Conservation (phyloP, 2,888 invertebrate species). For the Liodrosophila aerea region DNA sequence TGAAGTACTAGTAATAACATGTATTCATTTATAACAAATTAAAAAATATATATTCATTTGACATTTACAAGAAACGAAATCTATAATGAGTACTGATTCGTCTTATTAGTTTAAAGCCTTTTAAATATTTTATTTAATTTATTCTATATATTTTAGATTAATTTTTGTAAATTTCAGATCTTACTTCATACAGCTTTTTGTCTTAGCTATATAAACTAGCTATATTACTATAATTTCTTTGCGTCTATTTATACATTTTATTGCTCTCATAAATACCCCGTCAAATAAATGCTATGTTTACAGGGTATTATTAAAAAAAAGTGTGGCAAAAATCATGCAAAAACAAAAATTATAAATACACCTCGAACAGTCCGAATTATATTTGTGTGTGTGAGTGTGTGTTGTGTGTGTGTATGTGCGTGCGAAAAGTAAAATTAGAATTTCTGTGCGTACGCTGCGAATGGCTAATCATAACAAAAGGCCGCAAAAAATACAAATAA, state of each 20-base stretch:
- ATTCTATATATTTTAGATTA: too few relatives aligned
- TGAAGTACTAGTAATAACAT: too few relatives aligned
- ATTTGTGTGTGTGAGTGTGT: constrained; percentile 18
- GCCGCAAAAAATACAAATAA: constrained; percentile 25
- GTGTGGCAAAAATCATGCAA: constrained; percentile 35
- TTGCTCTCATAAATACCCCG: not conserved
- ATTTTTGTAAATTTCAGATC: too few relatives aligned
- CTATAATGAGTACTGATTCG: too few relatives aligned
- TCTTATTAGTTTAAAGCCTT: too few relatives aligned
- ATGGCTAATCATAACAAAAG: constrained; percentile 76
- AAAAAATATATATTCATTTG: not conserved
- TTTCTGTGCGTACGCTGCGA: constrained; percentile 71
- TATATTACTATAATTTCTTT: too few relatives aligned
- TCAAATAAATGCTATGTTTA: not conserved
- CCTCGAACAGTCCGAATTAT: constrained; percentile 41
- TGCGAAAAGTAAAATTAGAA: constrained; percentile 76
- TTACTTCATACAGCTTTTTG: too few relatives aligned
- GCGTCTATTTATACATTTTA: too few relatives aligned
- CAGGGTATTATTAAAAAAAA: constrained; percentile 14
- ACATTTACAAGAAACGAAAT: not conserved
- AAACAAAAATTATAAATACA: constrained; percentile 51
- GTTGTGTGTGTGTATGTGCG: constrained; percentile 41
- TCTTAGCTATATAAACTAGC: too few relatives aligned
- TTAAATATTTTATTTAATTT: too few relatives aligned
- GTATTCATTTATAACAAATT: too few relatives aligned